Base-by-base conservation (phyloP, 2,888 invertebrate genomes). In the Trachelus stipa region DNA sequence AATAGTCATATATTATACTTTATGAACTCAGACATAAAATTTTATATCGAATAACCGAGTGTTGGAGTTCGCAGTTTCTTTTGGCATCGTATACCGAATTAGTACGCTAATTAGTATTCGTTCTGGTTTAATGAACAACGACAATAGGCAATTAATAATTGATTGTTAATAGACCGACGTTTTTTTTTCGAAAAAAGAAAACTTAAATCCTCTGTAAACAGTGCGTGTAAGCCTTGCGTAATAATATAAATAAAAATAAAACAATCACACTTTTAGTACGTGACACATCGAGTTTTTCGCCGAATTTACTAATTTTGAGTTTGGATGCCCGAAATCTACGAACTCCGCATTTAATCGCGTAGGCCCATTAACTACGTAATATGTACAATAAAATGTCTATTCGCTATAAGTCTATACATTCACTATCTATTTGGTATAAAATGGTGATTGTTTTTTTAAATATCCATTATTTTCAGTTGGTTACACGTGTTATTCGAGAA, bases 371-470 rank as follows among this genome's bases (percentile, higher is more conserved):
- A 78, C 80, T 83, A 86, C 81, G 74, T 82, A 80, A 77, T 88
- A 88, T 88, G 76, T 87, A 88, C 87, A 87, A 80, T 87, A 85
- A 87, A 85, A 86, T 80, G 80, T 80, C 79, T 82, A 78, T 76
- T 81, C 77, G 79, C 79, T 81, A 84, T 81, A 84, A 76, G 81
- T 79, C 83, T 86, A 86, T 84, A 85, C 82, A 85, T 85, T 85
- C 76, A 86, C 85, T 87, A 87, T 86, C 84, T 87, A 87, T 74
- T 85, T 82, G 83, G 87, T 89, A 88, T 85, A 88, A 89, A 89
- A 89, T 87, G 80, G 80, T 89, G 88, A 89, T 89, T 89, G 87
- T 89, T 88, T 80, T 56, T 79, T 85, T 82, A 84, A 74, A 71
- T 23, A 71, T 71, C 11, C 30, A 30, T 71, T 23, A 34, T 71